These are phyloP conservation scores for Rafetus swinhoei DNA, from an alignment of 2,113 vertebrate species.

Conservation along the genomic window DNA sequence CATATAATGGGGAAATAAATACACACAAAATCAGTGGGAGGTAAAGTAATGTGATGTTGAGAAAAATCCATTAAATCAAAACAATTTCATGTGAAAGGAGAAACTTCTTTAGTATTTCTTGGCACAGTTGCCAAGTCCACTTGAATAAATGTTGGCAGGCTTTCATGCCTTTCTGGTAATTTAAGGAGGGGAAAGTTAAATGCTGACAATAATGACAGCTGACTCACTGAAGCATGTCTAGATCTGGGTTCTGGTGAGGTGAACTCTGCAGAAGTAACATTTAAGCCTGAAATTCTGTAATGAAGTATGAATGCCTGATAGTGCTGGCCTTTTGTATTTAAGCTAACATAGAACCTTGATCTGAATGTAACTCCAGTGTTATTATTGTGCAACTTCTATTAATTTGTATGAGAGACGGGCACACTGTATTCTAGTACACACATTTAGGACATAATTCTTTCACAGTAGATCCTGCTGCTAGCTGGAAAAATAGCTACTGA, in stretches of 20 bases:
- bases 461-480: background rate
- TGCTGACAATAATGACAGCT: background rate
- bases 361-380: background rate
- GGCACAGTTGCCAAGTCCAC: background rate
- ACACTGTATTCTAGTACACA: background rate
- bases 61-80: background rate
- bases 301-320: background rate
- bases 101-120: background rate
- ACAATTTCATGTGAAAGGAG: background rate
- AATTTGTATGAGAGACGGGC: background rate
- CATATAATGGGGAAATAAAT: background rate
- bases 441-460: background rate
- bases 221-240: background rate
- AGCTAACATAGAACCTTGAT: background rate
- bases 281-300: background rate
- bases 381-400: background rate
- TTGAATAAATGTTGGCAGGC: background rate
- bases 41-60: background rate
- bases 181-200: background rate
- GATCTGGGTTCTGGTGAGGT: background rate
- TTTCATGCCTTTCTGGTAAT: accelerated
- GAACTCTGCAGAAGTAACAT: background rate
- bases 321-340: background rate
- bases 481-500: background rate
- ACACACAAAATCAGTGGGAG: accelerated